Evolutionary conservation across 2,888 invertebrate species (phyloP).

Genomic region (Meiosimyza platycephala): DNA sequence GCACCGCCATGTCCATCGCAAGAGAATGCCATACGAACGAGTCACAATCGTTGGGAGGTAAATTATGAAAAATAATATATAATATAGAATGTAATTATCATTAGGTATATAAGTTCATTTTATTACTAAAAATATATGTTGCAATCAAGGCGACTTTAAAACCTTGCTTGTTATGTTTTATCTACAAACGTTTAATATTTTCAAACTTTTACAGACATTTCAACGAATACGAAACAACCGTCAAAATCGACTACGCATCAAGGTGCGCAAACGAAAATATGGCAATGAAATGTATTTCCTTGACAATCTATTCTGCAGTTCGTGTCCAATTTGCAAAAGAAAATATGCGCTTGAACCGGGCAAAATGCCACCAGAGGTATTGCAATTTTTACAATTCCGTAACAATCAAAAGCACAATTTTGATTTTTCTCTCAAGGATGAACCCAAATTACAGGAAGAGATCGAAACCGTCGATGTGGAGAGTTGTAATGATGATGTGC

Average conservation of each 20-base stretch:
- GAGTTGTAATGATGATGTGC: conserved; percentile 68
- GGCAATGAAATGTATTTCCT: conserved; percentile 70
- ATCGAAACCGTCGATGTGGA: conserved; percentile 79
- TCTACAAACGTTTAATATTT: not conserved
- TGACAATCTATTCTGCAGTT: conserved; percentile 67
- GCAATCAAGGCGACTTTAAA: too few species aligned
- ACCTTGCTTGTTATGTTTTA: too few species aligned
- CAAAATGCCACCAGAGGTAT: conserved; percentile 72
- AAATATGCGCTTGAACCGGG: conserved; percentile 69
- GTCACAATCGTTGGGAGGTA: conserved; percentile 76
- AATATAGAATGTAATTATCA: not conserved
- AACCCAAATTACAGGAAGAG: conserved; percentile 69
- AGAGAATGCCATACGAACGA: conserved; percentile 67
- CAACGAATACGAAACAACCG: conserved; percentile 78
- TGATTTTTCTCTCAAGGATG: conserved; percentile 49
- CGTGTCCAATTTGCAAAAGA: conserved; percentile 74
- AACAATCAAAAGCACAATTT: not conserved
- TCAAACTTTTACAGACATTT: conserved; percentile 69
- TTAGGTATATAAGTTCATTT: not conserved
- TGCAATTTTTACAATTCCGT: not conserved
- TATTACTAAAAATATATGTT: too few species aligned
- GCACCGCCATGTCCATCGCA: conserved; percentile 65
- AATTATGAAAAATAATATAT: conserved; percentile 40
- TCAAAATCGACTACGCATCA: conserved; percentile 75
- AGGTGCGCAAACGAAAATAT: conserved; percentile 75